phyloP scores from a whole-genome alignment of 2,888 invertebrate species.

The Lottia gigantea region DNA sequence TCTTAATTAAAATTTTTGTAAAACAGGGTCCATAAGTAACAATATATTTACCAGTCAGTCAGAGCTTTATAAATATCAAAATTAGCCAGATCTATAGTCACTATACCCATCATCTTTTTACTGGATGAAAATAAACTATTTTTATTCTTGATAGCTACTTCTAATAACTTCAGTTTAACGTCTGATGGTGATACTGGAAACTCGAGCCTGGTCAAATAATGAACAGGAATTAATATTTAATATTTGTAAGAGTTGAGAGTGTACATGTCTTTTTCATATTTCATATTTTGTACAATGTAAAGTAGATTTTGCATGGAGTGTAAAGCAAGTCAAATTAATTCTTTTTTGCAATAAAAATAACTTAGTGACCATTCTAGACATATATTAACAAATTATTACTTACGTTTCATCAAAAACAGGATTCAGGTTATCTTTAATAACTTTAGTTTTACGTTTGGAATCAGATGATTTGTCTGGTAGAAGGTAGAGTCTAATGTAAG shows the following conservation, averaged over 20 bases:
- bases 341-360: too few relatives aligned
- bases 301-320: too few relatives aligned
- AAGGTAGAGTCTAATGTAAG: slow-evolving; percentile 63
- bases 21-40: too few relatives aligned
- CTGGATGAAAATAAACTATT: slow-evolving; percentile 79
- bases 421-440: slow-evolving; percentile 88
- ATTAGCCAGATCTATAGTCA: slow-evolving; percentile 76
- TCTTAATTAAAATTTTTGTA: background rate
- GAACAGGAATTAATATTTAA: too few relatives aligned
- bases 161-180: slow-evolving; percentile 80
- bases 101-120: slow-evolving; percentile 74
- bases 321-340: too few relatives aligned
- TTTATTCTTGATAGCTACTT: slow-evolving; percentile 79
- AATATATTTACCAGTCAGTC: slow-evolving; percentile 75
- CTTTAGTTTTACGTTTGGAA: slow-evolving; percentile 64
- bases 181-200: slow-evolving; percentile 87
- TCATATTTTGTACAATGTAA: too few relatives aligned
- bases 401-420: slow-evolving; percentile 87
- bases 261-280: too few relatives aligned
- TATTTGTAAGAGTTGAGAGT: too few relatives aligned
- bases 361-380: too few relatives aligned
- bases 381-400: slow-evolving; percentile 29
- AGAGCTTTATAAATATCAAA: slow-evolving; percentile 77
- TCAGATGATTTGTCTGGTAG: slow-evolving; percentile 59
- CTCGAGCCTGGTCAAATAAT: slow-evolving; percentile 74